Evolutionary conservation across 2,113 vertebrate species (phyloP).

Genomic region (Pteronura brasiliensis): DNA sequence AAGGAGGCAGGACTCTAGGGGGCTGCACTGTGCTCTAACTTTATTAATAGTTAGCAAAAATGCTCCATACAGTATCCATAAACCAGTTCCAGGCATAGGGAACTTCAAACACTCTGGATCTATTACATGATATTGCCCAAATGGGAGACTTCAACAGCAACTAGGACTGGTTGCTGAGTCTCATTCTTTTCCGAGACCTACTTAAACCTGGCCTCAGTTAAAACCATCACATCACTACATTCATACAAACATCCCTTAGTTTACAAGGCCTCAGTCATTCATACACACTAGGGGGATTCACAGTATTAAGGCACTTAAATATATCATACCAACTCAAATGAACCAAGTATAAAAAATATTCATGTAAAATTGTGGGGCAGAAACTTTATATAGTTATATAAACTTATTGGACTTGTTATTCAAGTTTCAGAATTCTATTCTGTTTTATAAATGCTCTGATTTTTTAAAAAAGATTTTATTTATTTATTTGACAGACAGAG

Average conservation of each 20-base stretch:
- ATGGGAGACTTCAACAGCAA: not conserved
- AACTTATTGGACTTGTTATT: not conserved
- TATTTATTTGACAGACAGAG: no score
- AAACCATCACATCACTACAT: conserved; percentile 81
- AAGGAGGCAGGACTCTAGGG: not conserved
- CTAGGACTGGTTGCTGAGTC: not conserved
- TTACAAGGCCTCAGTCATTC: conserved; percentile 84
- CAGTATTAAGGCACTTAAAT: conserved; percentile 85
- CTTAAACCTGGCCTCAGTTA: not conserved
- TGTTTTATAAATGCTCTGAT: not conserved
- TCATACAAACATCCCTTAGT: conserved; percentile 83
- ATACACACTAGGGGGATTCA: conserved; percentile 81
- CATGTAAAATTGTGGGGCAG: conserved; percentile 79
- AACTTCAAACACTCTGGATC: not conserved
- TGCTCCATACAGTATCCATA: not conserved
- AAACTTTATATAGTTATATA: not conserved
- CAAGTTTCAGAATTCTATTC: not conserved
- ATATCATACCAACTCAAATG: conserved; percentile 79
- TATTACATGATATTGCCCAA: not conserved
- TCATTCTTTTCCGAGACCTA: not conserved
- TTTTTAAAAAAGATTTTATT: not conserved
- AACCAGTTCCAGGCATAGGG: not conserved
- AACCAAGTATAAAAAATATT: conserved; percentile 83
- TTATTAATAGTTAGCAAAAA: not conserved
- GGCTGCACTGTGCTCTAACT: not conserved